Conservation (phyloP, 2,113 vertebrate species). For the Narcine bancroftii region DNA sequence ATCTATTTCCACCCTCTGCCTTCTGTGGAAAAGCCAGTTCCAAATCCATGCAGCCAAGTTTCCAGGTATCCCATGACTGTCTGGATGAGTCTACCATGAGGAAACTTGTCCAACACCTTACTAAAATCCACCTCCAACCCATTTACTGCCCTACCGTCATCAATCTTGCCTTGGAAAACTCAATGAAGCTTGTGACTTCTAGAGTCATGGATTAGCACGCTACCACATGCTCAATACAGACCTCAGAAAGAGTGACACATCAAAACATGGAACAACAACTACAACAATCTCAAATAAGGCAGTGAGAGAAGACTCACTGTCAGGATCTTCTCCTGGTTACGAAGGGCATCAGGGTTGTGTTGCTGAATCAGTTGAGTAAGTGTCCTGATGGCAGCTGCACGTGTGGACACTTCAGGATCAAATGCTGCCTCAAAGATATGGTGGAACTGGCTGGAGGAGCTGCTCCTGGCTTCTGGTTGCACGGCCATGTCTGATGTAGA, state of each 20-base stretch:
- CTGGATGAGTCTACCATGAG: no score
- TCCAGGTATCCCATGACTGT: no score
- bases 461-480: background rate
- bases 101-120: no score
- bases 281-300: background rate
- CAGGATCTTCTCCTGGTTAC: conserved; percentile 66
- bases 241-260: background rate
- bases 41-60: no score
- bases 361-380: conserved; percentile 59
- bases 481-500: background rate
- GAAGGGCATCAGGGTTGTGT: conserved; percentile 50
- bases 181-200: no score
- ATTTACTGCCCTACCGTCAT: no score
- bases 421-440: conserved; percentile 62
- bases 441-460: background rate
- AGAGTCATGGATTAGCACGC: no score
- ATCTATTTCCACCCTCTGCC: no score
- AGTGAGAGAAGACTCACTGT: conserved; percentile 55
- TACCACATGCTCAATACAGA: no score
- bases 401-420: conserved; percentile 67
- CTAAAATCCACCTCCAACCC: no score
- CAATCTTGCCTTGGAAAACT: no score
- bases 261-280: background rate
- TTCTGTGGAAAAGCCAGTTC: no score
- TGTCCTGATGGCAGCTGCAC: conserved; percentile 66